A percentile compares a stretch with the other conserved stretches of the same genome.
Evolutionary conservation across 2,888 invertebrate species (phyloP).

Genomic region (Drosophila peninsularis): DNA sequence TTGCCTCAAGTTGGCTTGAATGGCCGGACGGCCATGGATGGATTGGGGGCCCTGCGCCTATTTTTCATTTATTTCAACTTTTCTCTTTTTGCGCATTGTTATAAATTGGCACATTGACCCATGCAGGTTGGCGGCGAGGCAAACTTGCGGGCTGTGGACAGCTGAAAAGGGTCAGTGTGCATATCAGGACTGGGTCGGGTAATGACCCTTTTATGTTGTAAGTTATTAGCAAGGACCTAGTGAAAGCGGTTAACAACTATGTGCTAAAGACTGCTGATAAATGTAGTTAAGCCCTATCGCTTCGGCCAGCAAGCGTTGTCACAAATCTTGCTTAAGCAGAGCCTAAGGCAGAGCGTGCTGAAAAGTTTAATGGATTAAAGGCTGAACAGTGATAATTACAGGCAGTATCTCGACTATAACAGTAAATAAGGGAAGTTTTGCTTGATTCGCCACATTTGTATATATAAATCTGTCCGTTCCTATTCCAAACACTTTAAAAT

Average conservation of each 20-base stretch:
- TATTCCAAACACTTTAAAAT: background rate
- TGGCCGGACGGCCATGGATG: conserved; percentile 27
- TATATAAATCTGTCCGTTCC: no score
- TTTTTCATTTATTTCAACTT: conserved; percentile 33
- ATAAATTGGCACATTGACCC: conserved; percentile 78
- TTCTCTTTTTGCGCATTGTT: conserved; percentile 56
- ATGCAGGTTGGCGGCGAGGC: conserved; percentile 34
- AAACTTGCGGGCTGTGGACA: conserved; percentile 30
- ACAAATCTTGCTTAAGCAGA: conserved; percentile 1
- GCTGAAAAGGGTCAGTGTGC: background rate
- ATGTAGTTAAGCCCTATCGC: conserved; percentile 28
- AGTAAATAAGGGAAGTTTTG: no score
- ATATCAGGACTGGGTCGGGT: conserved; percentile 24
- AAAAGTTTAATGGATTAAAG: no score
- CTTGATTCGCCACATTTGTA: no score
- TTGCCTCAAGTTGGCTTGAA: conserved; percentile 48
- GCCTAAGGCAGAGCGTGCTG: no score
- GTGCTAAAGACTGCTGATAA: conserved; percentile 30
- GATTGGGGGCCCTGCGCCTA: conserved; percentile 19
- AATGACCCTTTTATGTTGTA: conserved; percentile 49
- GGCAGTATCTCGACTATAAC: no score
- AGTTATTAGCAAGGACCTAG: conserved; percentile 38
- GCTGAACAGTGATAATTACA: no score
- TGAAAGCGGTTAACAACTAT: conserved; percentile 39
- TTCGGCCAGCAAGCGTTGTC: conserved; percentile 1